Evolutionary conservation across 1,140 invertebrate species (phyloP).

Genomic region (Atopsyche davidsoni): DNA sequence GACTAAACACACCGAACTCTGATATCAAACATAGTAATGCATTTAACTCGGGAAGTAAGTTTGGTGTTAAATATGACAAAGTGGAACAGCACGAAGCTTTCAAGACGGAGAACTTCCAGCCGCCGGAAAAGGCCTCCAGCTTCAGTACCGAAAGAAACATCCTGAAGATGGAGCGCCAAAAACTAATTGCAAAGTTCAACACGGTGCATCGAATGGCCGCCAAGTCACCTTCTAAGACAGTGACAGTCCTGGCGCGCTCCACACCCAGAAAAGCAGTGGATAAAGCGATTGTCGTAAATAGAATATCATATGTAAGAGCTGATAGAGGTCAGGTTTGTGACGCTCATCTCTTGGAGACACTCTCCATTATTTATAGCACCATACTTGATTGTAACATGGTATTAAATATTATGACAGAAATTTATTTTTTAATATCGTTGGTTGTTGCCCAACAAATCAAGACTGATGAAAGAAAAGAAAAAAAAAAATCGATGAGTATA

Average conservation of each 20-base stretch:
- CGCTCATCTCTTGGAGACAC: constrained; percentile 38
- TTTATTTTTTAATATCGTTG: constrained; percentile 45
- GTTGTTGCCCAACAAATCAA: constrained; percentile 39
- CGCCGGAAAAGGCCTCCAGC: constrained; percentile 35
- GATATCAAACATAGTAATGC: constrained; percentile 28
- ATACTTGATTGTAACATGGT: constrained; percentile 43
- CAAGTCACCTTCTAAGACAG: background rate
- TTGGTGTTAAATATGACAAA: constrained; percentile 26
- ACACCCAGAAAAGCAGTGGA: constrained; percentile 1
- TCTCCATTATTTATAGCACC: constrained; percentile 39
- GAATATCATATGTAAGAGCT: constrained; percentile 35
- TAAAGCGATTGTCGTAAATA: constrained; percentile 29
- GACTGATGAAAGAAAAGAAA: constrained; percentile 31
- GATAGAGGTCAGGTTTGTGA: constrained; percentile 34
- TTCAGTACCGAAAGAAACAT: constrained; percentile 42
- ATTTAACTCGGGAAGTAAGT: constrained; percentile 27
- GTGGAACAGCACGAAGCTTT: constrained; percentile 42
- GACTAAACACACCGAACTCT: constrained; percentile 35
- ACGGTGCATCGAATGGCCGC: constrained; percentile 33
- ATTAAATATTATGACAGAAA: constrained; percentile 40
- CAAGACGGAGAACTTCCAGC: constrained; percentile 37
- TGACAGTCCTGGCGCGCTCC: background rate
- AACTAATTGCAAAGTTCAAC: constrained; percentile 47
- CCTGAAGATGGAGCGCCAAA: constrained; percentile 41
- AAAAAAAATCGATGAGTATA: no score